Conservation (phyloP, 2,797 vertebrate species). For the Falco novaeseelandiae region DNA sequence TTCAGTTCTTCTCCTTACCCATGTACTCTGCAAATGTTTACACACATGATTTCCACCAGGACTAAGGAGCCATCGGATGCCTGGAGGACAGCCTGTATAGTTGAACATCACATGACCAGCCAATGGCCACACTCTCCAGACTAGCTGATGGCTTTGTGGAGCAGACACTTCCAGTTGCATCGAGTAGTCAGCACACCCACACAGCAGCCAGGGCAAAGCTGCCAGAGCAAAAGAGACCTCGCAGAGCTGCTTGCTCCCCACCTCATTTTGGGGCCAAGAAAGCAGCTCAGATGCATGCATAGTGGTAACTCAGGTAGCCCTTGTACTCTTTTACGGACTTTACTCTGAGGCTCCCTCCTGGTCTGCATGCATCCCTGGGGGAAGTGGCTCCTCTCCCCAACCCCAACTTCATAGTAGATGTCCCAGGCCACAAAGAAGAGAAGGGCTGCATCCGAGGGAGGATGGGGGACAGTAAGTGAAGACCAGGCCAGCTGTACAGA, state of each 20-base stretch:
- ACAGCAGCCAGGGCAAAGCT: background rate
- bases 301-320: background rate
- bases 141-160: background rate
- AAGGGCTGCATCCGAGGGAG: background rate
- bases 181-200: background rate
- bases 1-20: background rate
- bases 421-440: background rate
- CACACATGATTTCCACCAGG: background rate
- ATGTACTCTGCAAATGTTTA: background rate
- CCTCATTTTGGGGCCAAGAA: background rate
- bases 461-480: background rate
- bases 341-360: background rate
- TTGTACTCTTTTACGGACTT: background rate
- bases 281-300: background rate
- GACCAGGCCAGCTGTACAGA: background rate
- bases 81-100: background rate
- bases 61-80: background rate
- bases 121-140: background rate
- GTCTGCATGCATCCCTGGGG: fast-evolving
- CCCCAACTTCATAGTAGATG: background rate
- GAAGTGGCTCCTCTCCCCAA: background rate
- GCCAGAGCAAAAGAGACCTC: background rate
- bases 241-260: background rate
- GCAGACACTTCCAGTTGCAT: background rate
- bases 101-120: background rate